phyloP scores from a whole-genome alignment of 2,113 vertebrate genomes.

The Salvator merianae region DNA sequence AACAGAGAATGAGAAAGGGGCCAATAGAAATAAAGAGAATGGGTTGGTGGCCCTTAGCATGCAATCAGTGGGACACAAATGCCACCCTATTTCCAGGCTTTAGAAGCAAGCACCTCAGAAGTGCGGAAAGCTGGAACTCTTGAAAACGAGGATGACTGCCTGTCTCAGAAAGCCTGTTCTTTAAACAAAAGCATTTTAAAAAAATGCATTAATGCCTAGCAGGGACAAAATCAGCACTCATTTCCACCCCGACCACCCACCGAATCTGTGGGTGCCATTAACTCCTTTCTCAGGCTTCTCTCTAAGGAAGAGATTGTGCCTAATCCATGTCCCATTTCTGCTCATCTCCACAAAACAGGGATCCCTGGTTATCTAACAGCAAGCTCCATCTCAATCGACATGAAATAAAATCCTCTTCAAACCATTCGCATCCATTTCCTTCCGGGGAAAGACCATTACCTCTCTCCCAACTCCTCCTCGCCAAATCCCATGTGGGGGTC shows the following conservation, averaged over 20 bases:
- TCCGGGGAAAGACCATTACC: neutral
- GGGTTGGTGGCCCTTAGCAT: neutral
- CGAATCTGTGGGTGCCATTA: neutral
- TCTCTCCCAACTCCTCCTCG: too few relatives aligned
- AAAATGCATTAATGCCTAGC: neutral
- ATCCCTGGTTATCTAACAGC: neutral
- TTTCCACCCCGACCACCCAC: neutral
- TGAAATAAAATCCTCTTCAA: neutral
- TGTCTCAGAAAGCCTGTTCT: neutral
- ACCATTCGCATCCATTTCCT: neutral
- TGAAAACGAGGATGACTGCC: neutral
- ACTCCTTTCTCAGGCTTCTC: conserved; percentile 14
- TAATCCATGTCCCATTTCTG: neutral
- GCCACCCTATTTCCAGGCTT: neutral
- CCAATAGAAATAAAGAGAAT: neutral
- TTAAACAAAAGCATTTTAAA: neutral
- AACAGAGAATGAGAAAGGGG: neutral
- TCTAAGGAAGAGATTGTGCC: neutral
- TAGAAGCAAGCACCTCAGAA: neutral
- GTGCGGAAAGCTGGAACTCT: neutral
- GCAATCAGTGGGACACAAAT: neutral
- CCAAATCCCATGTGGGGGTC: neutral
- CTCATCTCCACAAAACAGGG: neutral
- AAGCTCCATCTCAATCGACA: too few relatives aligned
- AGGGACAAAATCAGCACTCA: neutral